These are phyloP conservation scores for Mormyrus proboscirostris DNA, from an alignment of 2,797 vertebrate genomes.

Conservation along the genomic window DNA sequence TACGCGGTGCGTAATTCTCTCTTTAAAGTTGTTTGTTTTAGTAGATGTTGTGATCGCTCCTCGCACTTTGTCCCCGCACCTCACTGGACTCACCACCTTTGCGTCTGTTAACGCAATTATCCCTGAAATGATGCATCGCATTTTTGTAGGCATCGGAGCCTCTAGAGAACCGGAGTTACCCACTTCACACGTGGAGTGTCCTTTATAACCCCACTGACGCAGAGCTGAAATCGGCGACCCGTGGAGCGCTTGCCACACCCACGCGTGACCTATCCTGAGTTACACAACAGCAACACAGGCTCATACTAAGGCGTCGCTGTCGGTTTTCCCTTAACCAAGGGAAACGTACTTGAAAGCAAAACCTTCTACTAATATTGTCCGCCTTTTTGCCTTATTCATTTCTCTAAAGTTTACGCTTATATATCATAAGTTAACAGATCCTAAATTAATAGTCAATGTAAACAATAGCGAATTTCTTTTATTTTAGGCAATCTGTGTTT, in stretches of 20 bases:
- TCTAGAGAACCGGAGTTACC: slow-evolving; percentile 8
- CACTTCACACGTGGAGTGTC: neutral
- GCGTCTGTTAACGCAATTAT: slow-evolving; percentile 27
- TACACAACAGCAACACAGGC: neutral
- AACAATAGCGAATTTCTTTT: neutral
- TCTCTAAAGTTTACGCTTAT: neutral
- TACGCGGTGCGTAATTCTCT: neutral
- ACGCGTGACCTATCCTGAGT: neutral
- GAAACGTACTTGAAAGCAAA: neutral
- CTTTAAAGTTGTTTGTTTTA: neutral
- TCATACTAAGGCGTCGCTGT: neutral
- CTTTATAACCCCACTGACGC: neutral
- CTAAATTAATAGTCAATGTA: neutral
- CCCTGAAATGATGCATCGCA: slow-evolving; percentile 29
- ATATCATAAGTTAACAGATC: neutral
- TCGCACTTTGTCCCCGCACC: neutral
- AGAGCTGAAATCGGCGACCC: neutral
- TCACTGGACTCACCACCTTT: slow-evolving; percentile 28
- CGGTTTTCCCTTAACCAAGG: neutral
- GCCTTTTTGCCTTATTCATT: neutral
- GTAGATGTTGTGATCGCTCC: too few relatives aligned
- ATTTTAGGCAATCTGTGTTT: neutral
- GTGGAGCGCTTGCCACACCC: neutral
- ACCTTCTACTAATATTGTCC: neutral
- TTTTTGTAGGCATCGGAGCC: neutral